Evolutionary conservation across 1,140 invertebrate species (phyloP).

Genomic region (Battus philenor): DNA sequence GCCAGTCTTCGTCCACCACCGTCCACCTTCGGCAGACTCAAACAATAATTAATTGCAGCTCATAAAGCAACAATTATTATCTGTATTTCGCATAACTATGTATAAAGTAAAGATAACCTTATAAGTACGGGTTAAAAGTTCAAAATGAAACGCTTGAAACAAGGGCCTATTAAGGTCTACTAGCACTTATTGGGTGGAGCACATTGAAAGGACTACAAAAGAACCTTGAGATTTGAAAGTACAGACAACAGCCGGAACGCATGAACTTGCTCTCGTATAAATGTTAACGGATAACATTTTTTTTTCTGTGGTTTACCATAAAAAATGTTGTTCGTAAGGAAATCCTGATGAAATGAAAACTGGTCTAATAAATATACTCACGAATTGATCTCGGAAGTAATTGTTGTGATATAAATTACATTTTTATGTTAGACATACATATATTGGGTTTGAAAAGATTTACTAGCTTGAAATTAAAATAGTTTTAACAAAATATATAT

Average conservation of each 20-base stretch:
- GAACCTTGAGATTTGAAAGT: constrained; percentile 62
- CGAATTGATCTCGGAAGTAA: too few relatives aligned
- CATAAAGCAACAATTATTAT: constrained; percentile 24
- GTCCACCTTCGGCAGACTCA: constrained; percentile 11
- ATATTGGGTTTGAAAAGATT: too few relatives aligned
- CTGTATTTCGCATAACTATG: constrained; percentile 1
- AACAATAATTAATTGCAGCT: constrained; percentile 32
- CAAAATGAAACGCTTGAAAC: constrained; percentile 17
- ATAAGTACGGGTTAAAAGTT: constrained; percentile 2
- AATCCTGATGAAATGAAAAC: too few relatives aligned
- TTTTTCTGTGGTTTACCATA: constrained; percentile 3
- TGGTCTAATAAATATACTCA: too few relatives aligned
- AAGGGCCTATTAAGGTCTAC: constrained; percentile 27
- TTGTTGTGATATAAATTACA: too few relatives aligned
- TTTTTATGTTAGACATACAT: too few relatives aligned
- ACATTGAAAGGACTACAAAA: constrained; percentile 38
- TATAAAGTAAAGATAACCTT: neutral
- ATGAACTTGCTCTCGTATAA: constrained; percentile 18
- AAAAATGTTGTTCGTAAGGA: neutral
- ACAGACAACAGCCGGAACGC: constrained; percentile 47
- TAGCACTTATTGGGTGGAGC: constrained; percentile 34
- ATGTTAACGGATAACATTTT: neutral
- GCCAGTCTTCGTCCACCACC: constrained; percentile 26
- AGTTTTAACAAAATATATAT: too few relatives aligned
- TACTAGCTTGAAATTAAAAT: too few relatives aligned